These are phyloP conservation scores for Eupleurogrammus muticus DNA, from an alignment of 2,797 vertebrate species.

Conservation along the genomic window DNA sequence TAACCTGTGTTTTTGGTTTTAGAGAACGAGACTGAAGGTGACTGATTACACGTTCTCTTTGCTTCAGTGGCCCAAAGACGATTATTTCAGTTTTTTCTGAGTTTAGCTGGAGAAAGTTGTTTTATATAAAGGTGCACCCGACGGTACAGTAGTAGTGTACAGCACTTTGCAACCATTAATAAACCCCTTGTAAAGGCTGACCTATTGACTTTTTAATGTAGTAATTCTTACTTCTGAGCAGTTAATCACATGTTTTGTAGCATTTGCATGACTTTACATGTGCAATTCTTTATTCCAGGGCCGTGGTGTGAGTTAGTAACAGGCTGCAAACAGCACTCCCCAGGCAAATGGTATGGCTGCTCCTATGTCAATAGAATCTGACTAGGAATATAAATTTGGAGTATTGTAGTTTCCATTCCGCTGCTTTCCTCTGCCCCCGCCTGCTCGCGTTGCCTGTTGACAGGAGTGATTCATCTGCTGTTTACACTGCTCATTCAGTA, in stretches of 20 bases:
- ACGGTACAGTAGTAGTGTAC: too few species aligned
- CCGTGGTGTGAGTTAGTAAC: conserved; percentile 9
- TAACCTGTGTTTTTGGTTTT: too few species aligned
- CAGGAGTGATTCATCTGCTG: conserved; percentile 69
- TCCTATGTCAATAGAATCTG: conserved; percentile 14
- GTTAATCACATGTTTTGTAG: background rate
- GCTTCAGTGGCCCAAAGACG: too few species aligned
- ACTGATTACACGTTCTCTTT: too few species aligned
- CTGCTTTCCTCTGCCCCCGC: conserved; percentile 25
- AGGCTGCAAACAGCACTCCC: conserved; percentile 14
- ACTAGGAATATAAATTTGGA: conserved; percentile 15
- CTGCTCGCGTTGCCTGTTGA: conserved; percentile 46
- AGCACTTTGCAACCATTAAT: too few species aligned
- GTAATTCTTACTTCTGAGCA: background rate
- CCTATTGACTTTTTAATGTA: background rate
- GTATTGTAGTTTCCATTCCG: conserved; percentile 16
- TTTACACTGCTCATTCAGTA: conserved; percentile 61
- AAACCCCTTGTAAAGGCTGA: background rate
- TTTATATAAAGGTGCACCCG: too few species aligned
- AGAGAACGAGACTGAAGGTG: too few species aligned
- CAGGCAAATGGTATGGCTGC: background rate
- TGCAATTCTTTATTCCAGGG: background rate
- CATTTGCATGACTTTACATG: background rate
- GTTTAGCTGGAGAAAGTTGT: too few species aligned
- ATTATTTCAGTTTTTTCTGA: too few species aligned